Base-by-base conservation (phyloP, 2,113 vertebrate genomes). In the Panthera uncia region DNA sequence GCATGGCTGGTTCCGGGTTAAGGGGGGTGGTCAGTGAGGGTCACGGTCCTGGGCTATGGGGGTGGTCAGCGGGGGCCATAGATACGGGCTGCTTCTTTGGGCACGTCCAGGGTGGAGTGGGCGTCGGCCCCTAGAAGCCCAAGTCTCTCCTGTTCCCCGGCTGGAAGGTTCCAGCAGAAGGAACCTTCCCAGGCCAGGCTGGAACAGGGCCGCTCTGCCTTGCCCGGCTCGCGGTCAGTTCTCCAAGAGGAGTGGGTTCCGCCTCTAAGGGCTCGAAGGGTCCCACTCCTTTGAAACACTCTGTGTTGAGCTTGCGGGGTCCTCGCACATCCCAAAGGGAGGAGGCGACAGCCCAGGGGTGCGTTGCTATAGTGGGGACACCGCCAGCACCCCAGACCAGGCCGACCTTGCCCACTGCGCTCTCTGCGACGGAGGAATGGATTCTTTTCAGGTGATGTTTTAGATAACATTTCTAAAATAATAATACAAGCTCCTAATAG, bases 71-170 rank as follows among this genome's bases (percentile, higher is more conserved):
- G 36, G 63, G 21, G 52, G 13, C 33, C 45, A 61, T 52, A 10
- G 50, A 14, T 9, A 4, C 1, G 52, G 66, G 31, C 19, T 38
- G 69, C 21, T 25, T 19, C 36, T 33, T 27, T 15, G 7, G n/a
- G n/a, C 5, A 21, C 5, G 3, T 41, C 6, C 6, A 13, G 12
- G 19, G n/a, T 1, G 0, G 9, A 13, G 12, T 18, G 4, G 89
- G 12, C 11, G 8, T 33, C 19, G 25, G 36, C 73, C 23, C 9
- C 55, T 50, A 4, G 96, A 52, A 69, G 48, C 33, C 1, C 68
- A 38, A 48, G 48, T 41, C 18, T 76, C 25, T 55, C 36, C 15
- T 11, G 19, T 80, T 52, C 57, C 73, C 87, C 2, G 0, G 1
- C 33, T 48, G 12, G 27, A 15, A 18, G 69, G 12, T 18, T 79